Base-by-base conservation (phyloP, 2,888 invertebrate species). In the Parasteatoda lunata region DNA sequence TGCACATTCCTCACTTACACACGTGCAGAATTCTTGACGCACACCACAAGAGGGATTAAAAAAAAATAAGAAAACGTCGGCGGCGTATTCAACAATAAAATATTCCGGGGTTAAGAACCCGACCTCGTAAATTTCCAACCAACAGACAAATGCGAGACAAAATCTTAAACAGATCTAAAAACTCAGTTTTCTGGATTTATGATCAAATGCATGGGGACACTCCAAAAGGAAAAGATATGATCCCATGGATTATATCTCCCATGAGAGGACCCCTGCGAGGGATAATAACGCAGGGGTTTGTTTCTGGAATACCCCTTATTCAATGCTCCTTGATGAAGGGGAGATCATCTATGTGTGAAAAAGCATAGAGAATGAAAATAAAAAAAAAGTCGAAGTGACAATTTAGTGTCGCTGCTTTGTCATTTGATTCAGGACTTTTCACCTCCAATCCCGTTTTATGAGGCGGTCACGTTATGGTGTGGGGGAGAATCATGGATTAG, bases 381-480 rank as follows among this genome's bases (percentile, higher is more conserved):
- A 65, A 64, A 65, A 65, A 48, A 76, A 68, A 77, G n/a, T 52
- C 68, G 13, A 68, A 68, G 66, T 52, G 68, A 68, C 77, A 52
- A 77, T 77, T 77, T 77, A 77, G 68, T 66, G 45, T 52, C 68
- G 69, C 51, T 51, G 45, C 72, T 72, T 72, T 68, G 77, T 77
- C 77, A 9, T 30, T 51, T 66, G 77, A 77, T 68, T 51, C 59
- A 66, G 54, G 76, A 49, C 76, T 48, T 47, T 78, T 78, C 47
- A 8, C 45, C 30, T 71, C 71, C 54, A 71, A 71, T 79, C 71
- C 51, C 52, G 70, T 78, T 78, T 78, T 78, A 78, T 59, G 79
- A 45, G 54, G 71, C 64, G 59, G 78, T 79, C 59, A 70, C 77
- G 59, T 59, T 59, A 69, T 59, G 59, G 59, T 59, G 59, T 59